phyloP scores from a whole-genome alignment of 1,140 invertebrate species.

The Drosophila simulans region DNA sequence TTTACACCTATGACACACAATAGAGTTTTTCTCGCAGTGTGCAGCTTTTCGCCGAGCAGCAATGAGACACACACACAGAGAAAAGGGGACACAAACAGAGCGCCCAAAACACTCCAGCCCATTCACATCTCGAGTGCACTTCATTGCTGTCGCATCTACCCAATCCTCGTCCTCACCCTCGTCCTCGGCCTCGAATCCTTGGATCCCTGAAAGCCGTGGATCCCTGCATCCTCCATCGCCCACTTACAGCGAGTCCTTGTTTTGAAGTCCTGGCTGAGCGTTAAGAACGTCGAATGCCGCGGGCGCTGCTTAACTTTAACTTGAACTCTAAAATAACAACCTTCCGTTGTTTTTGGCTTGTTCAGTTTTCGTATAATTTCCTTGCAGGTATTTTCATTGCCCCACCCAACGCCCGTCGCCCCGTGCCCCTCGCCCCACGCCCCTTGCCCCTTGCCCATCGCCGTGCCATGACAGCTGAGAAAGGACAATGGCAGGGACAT shows the following conservation, averaged over 20 bases:
- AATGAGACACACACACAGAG: conserved; percentile 35
- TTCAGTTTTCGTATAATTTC: conserved; percentile 80
- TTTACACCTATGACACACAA: too few species aligned
- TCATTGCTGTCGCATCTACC: conserved; percentile 70
- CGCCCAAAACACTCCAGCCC: conserved; percentile 39
- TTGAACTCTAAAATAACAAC: conserved; percentile 82
- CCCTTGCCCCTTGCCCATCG: background rate
- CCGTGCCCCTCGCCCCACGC: background rate
- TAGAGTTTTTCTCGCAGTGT: background rate
- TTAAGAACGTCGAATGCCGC: conserved; percentile 48
- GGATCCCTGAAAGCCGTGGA: background rate
- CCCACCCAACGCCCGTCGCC: conserved; percentile 2
- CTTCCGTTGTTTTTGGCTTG: conserved; percentile 75
- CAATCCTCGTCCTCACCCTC: conserved; percentile 33
- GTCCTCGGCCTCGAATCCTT: background rate
- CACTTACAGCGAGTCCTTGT: conserved; percentile 9
- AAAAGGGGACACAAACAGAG: conserved; percentile 37
- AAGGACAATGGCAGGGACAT: conserved; percentile 48
- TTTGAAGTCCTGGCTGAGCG: conserved; percentile 34
- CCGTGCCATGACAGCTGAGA: conserved; percentile 10
- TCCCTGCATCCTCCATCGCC: background rate
- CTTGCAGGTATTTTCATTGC: conserved; percentile 79
- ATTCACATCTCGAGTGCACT: conserved; percentile 73
- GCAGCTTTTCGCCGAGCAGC: background rate
- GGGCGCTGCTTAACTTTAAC: conserved; percentile 80